phyloP scores from a whole-genome alignment of 2,113 vertebrate genomes.

The Oncorhynchus gorbuscha region DNA sequence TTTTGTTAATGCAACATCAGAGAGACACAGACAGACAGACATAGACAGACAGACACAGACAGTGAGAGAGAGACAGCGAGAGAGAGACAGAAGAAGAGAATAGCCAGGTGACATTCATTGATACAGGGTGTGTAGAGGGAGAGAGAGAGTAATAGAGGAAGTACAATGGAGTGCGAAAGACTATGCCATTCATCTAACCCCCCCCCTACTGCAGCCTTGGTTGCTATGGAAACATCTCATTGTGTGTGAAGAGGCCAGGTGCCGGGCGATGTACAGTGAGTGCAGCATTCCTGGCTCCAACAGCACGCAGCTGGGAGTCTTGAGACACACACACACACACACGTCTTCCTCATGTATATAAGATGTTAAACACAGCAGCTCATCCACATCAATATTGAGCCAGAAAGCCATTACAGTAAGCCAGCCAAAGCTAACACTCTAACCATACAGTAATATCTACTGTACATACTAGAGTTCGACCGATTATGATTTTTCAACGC shows the following conservation, averaged over 20 bases:
- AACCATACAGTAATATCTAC: background rate
- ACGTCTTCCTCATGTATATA: background rate
- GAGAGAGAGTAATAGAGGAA: background rate
- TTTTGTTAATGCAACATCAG: background rate
- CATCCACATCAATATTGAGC: conserved; percentile 14
- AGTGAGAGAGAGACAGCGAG: no score
- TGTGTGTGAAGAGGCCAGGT: conserved; percentile 2
- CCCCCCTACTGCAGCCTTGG: conserved; percentile 23
- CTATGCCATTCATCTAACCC: background rate
- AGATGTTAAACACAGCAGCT: background rate
- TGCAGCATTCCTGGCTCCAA: background rate
- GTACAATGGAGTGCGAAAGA: background rate
- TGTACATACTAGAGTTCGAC: background rate
- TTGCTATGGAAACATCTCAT: conserved; percentile 37
- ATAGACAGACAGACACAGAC: no score
- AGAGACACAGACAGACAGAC: background rate
- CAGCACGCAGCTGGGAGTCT: background rate
- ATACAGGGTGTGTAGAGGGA: no score
- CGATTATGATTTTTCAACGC: no score
- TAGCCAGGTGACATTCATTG: no score
- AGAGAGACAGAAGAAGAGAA: no score
- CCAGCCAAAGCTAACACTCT: no score
- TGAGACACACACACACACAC: no score
- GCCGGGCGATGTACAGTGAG: conserved; percentile 5
- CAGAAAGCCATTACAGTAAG: conserved; percentile 10